Evolutionary conservation across 1,140 invertebrate species (phyloP), one percentile per base, ranked within the genome.

Genomic region (Drosophila ambigua): DNA sequence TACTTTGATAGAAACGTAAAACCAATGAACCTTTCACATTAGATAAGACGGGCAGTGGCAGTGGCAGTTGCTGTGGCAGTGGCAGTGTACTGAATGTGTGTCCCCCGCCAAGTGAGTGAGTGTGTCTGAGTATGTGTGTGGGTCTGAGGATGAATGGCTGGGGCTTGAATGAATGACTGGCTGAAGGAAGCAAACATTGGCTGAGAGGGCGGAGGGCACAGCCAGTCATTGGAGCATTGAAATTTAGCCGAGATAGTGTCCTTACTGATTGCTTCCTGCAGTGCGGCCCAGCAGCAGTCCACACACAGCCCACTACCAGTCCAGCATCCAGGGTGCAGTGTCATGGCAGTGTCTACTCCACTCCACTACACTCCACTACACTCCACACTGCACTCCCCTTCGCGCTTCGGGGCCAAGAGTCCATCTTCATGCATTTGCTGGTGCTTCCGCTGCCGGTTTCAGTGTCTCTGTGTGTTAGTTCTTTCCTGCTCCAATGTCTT

Each of bases 1-100:
- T 87, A 87, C 83, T 83, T 88, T 83, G 83, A 88, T 88, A 88
- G 83, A 88, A 88, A 88, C 88, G 83, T 88, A 88, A 88, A 88
- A 88, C 83, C 83, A 88, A 88, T 88, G 83, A 88, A 88, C 83
- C 83, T 88, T 88, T 88, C 83, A 88, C 83, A 88, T 88, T 89
- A 88, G 83, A 88, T 88, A 88, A 88, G 83, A 77, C 57, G 58
- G 72, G 52, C 74, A 75, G 82, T 68, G 82, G 78, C 77, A 85
- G 81, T 66, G 48, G 20, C 69, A 35, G 43, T 58, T 50, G 24
- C 16, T 67, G 66, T 57, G 35, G 50, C 51, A 46, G 20, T 20
- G n/a, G 44, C 66, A 49, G 57, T 50, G 43, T 46, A 24, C 61
- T 45, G 15, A 28, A 13, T 73, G 67, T 84, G 53, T 60, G 45